Conservation (phyloP, 1,140 invertebrate species). For the Drosophila obscura region DNA sequence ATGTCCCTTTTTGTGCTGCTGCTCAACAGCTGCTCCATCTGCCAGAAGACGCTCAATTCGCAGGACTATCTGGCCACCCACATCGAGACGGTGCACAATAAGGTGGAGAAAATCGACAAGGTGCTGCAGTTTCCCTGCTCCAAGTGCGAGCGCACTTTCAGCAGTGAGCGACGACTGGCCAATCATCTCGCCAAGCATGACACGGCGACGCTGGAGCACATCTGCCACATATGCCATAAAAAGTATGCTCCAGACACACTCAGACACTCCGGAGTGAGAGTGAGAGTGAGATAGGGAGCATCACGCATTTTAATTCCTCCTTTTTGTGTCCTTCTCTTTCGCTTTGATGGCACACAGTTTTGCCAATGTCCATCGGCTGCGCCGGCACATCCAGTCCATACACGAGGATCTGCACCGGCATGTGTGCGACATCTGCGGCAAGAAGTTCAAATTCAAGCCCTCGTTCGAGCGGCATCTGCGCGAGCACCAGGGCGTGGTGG, state of each 20-base stretch:
- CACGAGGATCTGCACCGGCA: slow-evolving; percentile 73
- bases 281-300: not conserved
- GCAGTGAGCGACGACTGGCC: slow-evolving; percentile 58
- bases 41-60: slow-evolving; percentile 74
- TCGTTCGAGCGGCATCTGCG: slow-evolving; percentile 71
- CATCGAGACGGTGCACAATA: slow-evolving; percentile 74
- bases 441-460: slow-evolving; percentile 78
- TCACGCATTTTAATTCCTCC: not conserved
- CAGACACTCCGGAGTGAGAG: not conserved
- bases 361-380: slow-evolving; percentile 64
- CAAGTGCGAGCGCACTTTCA: slow-evolving; percentile 73
- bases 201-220: slow-evolving; percentile 65
- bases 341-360: slow-evolving; percentile 38
- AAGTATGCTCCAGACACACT: slow-evolving; percentile 40
- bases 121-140: slow-evolving; percentile 61
- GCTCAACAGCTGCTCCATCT: slow-evolving; percentile 62
- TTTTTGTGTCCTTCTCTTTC: slow-evolving; percentile 2
- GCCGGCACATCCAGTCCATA: slow-evolving; percentile 72
- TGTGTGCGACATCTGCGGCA: slow-evolving; percentile 79
- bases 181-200: slow-evolving; percentile 73
- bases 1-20: too few species aligned
- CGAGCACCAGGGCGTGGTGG: slow-evolving; percentile 73
- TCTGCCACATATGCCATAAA: slow-evolving; percentile 71
- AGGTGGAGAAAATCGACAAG: slow-evolving; percentile 59
- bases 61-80: slow-evolving; percentile 72